Base-by-base conservation (phyloP, 1,140 invertebrate species). In the Geopemphigus sp. region DNA sequence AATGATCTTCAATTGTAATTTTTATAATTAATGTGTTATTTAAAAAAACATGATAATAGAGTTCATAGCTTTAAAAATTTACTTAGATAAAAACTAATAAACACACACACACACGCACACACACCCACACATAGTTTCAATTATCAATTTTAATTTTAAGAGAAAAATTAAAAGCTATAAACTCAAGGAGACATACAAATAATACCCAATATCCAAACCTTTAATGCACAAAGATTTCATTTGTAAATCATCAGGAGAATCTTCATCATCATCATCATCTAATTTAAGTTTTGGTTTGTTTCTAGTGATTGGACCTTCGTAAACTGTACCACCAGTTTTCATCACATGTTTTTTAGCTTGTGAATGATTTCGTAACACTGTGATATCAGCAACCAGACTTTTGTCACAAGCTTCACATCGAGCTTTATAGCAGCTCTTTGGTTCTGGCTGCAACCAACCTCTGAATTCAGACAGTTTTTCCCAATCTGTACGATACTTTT, bases 401-500 rank as follows among this genome's bases (percentile, higher is more conserved):
- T 82, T 83, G 64, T 80, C 78, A 81, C 82, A 83, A 70, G 82
- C 57, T 72, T 81, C 80, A 78, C 82, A 83, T 68, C 61, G 74
- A 59, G 82, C 82, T 59, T 83, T 83, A 73, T 83, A 83, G 39
- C 63, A 70, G 39, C 81, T 82, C 53, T 68, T 80, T 61, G 81
- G 76, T 54, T 76, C 81, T 39, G 68, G 53, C 12, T 73, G 57
- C 54, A 83, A 68, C 82, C 82, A 83, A 1, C 57, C 50, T 45
- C 29, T 29, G 22, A 82, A 83, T 80, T 83, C 82, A 6, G 82
- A 81, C 15, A 81, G 64, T 54, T 81, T 54, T 81, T 83, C 82
- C 82, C 82, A 83, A 53, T 82, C 82, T 72, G 81, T 76, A 47
- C 82, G 74, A 80, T 83, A 83, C 32, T 82, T 82, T 76, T 82